Evolutionary conservation across 2,113 vertebrate genomes (phyloP).

Genomic region (Calyptommatus sinebrachiatus): DNA sequence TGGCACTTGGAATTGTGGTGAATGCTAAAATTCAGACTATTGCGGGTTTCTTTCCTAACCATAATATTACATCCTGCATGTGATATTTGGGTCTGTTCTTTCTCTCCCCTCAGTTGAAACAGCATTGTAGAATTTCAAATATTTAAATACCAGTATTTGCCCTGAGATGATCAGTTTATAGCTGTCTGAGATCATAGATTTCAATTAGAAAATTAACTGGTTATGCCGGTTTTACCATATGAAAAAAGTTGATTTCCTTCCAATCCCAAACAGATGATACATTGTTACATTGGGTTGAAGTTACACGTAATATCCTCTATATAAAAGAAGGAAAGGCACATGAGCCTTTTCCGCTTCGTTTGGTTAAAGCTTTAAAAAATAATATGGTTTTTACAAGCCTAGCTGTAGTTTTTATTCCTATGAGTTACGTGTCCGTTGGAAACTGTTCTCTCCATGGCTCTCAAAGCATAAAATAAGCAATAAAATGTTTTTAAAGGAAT

Average conservation of each 20-base stretch:
- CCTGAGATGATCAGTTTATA: constrained; percentile 60
- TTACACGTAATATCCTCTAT: constrained; percentile 67
- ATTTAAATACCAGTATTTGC: constrained; percentile 45
- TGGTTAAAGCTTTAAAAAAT: constrained; percentile 62
- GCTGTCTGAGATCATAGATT: constrained; percentile 60
- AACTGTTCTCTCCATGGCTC: constrained; percentile 53
- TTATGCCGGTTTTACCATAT: constrained; percentile 68
- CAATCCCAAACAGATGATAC: constrained; percentile 71
- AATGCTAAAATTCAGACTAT: constrained; percentile 28
- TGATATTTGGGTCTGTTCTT: constrained; percentile 5
- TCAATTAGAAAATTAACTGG: constrained; percentile 69
- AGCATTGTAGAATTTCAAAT: constrained; percentile 49
- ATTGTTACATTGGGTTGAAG: constrained; percentile 66
- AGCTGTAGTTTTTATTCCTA: constrained; percentile 65
- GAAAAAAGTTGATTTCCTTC: constrained; percentile 71
- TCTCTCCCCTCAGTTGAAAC: constrained; percentile 35
- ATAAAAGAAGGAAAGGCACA: constrained; percentile 69
- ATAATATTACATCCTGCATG: constrained; percentile 11
- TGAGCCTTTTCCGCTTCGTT: constrained; percentile 66
- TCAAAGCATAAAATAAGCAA: constrained; percentile 61
- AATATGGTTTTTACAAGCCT: constrained; percentile 66
- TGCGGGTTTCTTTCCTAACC: constrained; percentile 6
- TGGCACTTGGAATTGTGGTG: constrained; percentile 27
- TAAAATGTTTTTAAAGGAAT: constrained; percentile 56
- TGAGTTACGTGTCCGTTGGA: constrained; percentile 51